These are phyloP conservation scores for Pseudois nayaur DNA, from an alignment of 2,113 vertebrate genomes.

Conservation along the genomic window DNA sequence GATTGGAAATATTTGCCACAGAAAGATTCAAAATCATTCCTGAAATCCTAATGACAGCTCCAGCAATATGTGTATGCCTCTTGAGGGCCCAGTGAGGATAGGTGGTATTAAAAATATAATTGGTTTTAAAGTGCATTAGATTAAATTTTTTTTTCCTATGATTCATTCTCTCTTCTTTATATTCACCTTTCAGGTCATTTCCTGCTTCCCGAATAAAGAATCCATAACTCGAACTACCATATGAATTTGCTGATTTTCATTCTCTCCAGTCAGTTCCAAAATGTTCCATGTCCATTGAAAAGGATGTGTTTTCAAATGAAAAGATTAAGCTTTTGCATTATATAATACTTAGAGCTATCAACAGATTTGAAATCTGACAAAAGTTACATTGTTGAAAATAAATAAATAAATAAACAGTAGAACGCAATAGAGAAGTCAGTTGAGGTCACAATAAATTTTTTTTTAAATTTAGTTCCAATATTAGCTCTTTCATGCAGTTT, in stretches of 20 bases:
- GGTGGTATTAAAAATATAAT: constrained; percentile 77
- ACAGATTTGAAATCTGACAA: constrained; percentile 40
- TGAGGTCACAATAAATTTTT: not conserved
- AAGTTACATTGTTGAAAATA: not conserved
- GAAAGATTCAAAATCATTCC: constrained; percentile 74
- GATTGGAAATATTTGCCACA: constrained; percentile 74
- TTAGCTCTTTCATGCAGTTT: constrained; percentile 13
- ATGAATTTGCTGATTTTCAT: constrained; percentile 31
- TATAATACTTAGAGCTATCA: not conserved
- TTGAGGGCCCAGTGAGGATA: constrained; percentile 65
- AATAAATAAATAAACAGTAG: not conserved
- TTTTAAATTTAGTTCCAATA: not conserved
- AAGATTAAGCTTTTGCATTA: constrained; percentile 47
- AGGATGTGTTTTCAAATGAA: constrained; percentile 4
- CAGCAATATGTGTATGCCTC: constrained; percentile 61
- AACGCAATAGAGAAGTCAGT: not conserved
- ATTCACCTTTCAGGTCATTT: constrained; percentile 70
- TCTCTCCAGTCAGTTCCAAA: not conserved
- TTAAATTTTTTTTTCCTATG: constrained; percentile 66
- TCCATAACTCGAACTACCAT: constrained; percentile 35
- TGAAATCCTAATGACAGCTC: constrained; percentile 67
- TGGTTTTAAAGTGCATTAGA: constrained; percentile 76
- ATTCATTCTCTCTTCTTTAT: constrained; percentile 71
- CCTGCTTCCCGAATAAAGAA: constrained; percentile 36
- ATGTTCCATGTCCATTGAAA: constrained; percentile 24